Percentiles rank a stretch among this genome's conserved stretches.
Conservation (phyloP, 2,888 invertebrate species). For the Brenthis ino region DNA sequence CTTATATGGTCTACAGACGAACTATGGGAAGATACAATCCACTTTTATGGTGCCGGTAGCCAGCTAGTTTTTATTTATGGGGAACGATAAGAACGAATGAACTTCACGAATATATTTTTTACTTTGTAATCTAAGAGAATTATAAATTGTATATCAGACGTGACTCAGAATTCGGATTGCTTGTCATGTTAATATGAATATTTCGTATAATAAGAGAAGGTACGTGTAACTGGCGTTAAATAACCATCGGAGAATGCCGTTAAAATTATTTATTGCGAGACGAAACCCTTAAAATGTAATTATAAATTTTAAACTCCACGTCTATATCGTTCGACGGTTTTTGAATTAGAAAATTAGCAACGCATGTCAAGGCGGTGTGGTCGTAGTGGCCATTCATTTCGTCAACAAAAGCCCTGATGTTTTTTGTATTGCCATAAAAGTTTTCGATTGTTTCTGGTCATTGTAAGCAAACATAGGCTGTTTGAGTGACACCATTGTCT, state of each 20-base stretch:
- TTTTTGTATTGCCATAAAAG: conserved; percentile 49
- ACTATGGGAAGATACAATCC: conserved; percentile 58
- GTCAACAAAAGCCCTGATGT: conserved; percentile 53
- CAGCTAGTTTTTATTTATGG: conserved; percentile 33
- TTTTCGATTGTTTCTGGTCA: conserved; percentile 54
- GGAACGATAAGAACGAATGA: conserved; percentile 15
- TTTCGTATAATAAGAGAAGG: conserved; percentile 1
- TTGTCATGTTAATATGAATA: neutral
- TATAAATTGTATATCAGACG: neutral
- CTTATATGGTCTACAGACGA: conserved; percentile 64
- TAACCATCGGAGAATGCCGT: conserved; percentile 10
- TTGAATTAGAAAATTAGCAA: conserved; percentile 75
- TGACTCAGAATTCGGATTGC: neutral
- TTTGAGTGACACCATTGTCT: conserved; percentile 47
- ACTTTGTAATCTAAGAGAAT: neutral
- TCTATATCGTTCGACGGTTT: conserved; percentile 46
- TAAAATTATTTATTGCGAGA: conserved; percentile 25
- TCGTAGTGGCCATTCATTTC: conserved; percentile 62
- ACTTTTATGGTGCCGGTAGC: conserved; percentile 72
- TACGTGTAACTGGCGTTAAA: conserved; percentile 7
- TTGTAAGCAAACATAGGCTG: conserved; percentile 59
- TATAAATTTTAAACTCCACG: conserved; percentile 44
- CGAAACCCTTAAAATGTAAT: conserved; percentile 34
- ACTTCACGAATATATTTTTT: conserved; percentile 21
- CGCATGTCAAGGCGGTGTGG: conserved; percentile 73